Base-by-base conservation (phyloP, 2,113 vertebrate species). In the Sigmodon hispidus region DNA sequence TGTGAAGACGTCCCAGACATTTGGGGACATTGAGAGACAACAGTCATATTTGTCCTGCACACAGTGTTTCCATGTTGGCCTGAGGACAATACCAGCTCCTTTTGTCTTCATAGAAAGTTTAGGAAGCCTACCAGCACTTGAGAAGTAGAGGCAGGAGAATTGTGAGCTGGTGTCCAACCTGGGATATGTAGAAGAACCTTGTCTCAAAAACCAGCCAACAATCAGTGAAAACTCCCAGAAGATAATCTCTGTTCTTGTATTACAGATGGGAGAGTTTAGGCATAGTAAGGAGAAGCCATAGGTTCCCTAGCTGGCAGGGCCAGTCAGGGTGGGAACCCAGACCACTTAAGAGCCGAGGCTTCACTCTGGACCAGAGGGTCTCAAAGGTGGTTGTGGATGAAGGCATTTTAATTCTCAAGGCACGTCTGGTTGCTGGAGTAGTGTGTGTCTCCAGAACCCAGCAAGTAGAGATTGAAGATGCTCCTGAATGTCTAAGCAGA, bases 11-110 rank as follows among this genome's bases (percentile, higher is more conserved):
- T 45, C 50, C 34, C 50, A 73, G 86, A 31, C n/a, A 9, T 24
- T 52, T 40, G 50, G 22, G 11, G 34, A 86, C 34, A 11, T 0
- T 29, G 85, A 16, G 5, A 55, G 75, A 57, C 79, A 15, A 10
- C 65, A 0, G 0, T 0, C 50, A 29, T 52, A 55, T n/a, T n/a
- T 81, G 52, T 29, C 65, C 19, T 6, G 4, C 26, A 36, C 3
- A 48, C 34, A 55, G 12, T 36, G 24, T 70, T 31, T 17, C 17
- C n/a, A 17, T 3, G 40, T 5, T n/a, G 34, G 80, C 21, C 48
- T n/a, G 21, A 15, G 19, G 0, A 0, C n/a, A 19, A 19, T 26
- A 13, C 50, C 48, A 0, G 24, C 22, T 43, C 61, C 43, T 84
- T 50, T 13, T 24, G 45, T 50, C 48, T 26, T 57, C 61, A 5